Conservation (phyloP, 2,888 invertebrate genomes). For the Trissolcus japonicus region DNA sequence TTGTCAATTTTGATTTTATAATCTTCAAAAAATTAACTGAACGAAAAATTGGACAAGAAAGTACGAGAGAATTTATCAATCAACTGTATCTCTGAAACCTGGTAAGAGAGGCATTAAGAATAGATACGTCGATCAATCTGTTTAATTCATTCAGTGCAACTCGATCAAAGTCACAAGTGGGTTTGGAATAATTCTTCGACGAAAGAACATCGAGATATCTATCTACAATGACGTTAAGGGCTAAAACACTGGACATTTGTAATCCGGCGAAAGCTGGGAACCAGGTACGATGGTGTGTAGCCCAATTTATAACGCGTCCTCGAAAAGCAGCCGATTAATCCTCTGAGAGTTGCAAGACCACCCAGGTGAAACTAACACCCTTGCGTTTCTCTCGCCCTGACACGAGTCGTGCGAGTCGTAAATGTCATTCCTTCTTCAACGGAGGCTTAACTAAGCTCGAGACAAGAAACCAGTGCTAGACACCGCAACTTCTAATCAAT, state of each 20-base stretch:
- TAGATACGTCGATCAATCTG: constrained; percentile 35
- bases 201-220: constrained; percentile 65
- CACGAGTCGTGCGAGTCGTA: constrained; percentile 69
- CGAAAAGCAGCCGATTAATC: constrained; percentile 74
- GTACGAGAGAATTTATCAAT: neutral
- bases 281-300: constrained; percentile 61
- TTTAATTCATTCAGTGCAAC: constrained; percentile 52
- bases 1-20: too few species aligned
- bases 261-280: constrained; percentile 69
- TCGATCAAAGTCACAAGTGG: constrained; percentile 68
- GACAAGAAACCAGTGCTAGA: constrained; percentile 41
- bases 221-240: constrained; percentile 74
- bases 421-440: constrained; percentile 67
- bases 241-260: constrained; percentile 71
- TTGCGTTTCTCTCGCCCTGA: constrained; percentile 66
- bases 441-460: constrained; percentile 62
- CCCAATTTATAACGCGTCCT: constrained; percentile 75
- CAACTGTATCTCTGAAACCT: neutral
- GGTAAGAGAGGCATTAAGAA: constrained; percentile 19
- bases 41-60: neutral
- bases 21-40: neutral
- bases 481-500: constrained; percentile 41
- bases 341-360: constrained; percentile 72
- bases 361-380: constrained; percentile 74
- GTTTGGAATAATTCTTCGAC: constrained; percentile 64